Evolutionary conservation across 2,113 vertebrate genomes (phyloP), one percentile per base, ranked within the genome.

Genomic region (Alexandromys fortis): DNA sequence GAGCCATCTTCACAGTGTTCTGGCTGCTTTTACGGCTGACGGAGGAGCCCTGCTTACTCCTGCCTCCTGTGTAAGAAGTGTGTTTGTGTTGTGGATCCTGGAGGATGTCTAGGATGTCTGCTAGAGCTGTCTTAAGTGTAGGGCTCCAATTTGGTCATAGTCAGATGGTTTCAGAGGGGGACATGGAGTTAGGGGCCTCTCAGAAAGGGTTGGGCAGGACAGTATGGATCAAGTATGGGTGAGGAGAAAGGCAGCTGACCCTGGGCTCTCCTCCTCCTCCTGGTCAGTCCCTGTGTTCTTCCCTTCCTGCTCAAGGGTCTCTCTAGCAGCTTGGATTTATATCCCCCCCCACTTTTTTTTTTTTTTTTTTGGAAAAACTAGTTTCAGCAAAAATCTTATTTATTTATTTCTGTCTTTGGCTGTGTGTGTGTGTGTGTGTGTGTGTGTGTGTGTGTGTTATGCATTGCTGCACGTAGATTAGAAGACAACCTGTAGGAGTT

Each of bases 101-200:
- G 52, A 82, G n/a, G 47, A 1, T 55, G 4, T 75, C 21, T 86
- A 42, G 38, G 47, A 1, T 55, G 4, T 75, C 21, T 86, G 49
- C 33, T n/a, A 58, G 86, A 45, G n/a, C 58, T 26, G 2, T 45
- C 2, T 7, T 38, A 38, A 16, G 1, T 7, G 45, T 13, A 67
- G 58, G 77, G 58, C 52, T 77, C 85, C 26, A 55, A 7, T 22
- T 49, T 30, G 58, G 35, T n/a, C 75, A 49, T 13, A 65, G 21
- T n/a, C 21, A 35, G 42, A 42, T 42, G 42, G 8, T 89, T 38
- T 81, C 52, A 1, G 24, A 1, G 7, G 45, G 8, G 6, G 5
- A 21, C 0, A 0, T 33, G n/a, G n/a, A 35, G 5, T 22, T 0
- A 17, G 33, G 42, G 21, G 21, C 16, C 49, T 91, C 33, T 79